Evolutionary conservation across 2,113 vertebrate genomes (phyloP).

Genomic region (Platichthys stellatus): DNA sequence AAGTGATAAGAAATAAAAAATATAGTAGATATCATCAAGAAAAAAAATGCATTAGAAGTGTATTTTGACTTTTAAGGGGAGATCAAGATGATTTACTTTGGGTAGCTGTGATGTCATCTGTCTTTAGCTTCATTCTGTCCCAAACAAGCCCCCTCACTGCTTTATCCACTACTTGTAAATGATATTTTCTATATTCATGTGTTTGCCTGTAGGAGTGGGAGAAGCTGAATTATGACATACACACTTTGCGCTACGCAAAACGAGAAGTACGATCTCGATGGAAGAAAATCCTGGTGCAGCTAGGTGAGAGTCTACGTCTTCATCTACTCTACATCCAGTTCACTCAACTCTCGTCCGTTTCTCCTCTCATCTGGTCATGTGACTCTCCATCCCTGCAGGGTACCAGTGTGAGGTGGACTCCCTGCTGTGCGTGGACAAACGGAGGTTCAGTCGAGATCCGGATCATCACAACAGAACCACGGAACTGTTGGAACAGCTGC

Average conservation of each 20-base stretch:
- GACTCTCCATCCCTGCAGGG: conserved; percentile 72
- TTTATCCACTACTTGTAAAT: too few species aligned
- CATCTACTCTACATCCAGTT: background rate
- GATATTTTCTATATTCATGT: background rate
- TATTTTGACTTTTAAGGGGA: too few species aligned
- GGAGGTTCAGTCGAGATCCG: conserved; percentile 81
- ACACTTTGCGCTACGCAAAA: conserved; percentile 84
- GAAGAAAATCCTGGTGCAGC: conserved; percentile 89
- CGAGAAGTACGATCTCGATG: conserved; percentile 88
- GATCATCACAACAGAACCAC: conserved; percentile 84
- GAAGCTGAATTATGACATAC: conserved; percentile 93
- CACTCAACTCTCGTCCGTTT: background rate
- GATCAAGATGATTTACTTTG: too few species aligned
- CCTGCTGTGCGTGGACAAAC: conserved; percentile 87
- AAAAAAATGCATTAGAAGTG: too few species aligned
- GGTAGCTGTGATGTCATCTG: too few species aligned
- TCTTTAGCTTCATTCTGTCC: too few species aligned
- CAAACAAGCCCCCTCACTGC: too few species aligned
- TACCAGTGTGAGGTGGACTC: conserved; percentile 91
- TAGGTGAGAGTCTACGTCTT: conserved; percentile 79
- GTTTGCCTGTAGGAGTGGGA: conserved; percentile 88
- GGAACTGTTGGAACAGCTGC: conserved; percentile 85
- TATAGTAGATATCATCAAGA: too few species aligned
- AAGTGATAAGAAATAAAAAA: too few species aligned
- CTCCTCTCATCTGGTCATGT: background rate